Base-by-base conservation (phyloP, 2,113 vertebrate genomes). In the Larimichthys polyactis region DNA sequence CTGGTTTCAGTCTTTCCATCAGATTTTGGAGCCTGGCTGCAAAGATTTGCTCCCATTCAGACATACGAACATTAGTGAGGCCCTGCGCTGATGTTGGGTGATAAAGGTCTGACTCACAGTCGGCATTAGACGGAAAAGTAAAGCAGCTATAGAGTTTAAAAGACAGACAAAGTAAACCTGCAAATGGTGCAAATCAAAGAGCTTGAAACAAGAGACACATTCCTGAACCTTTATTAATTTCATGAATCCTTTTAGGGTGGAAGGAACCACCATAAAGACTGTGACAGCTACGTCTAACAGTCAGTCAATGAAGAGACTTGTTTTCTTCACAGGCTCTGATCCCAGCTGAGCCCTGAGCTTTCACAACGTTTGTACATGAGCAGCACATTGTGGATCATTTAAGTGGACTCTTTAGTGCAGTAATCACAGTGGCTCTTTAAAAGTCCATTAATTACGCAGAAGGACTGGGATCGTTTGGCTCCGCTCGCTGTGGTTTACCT, bases 401-500 rank as follows among this genome's bases (percentile, higher is more conserved):
- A 11, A 40, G 44, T 51, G 1, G 3, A 44, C 57, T 49, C 36
- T 14, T 54, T 54, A 40, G 27, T 3, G 19, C 17, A 15, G 7
- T 29, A 24, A 66, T 44, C 12, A 11, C 29, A 11, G 43, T 0
- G 3, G 20, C 36, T 64, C 24, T 51, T 51, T 29, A 22, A 63
- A 79, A 64, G 3, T 14, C n/a, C 24, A 24, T 12, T 44, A 43
- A 27, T 77, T 51, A 77, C 40, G 49, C 49, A 63, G 48, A 29
- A 62, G 36, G 48, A 54, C 44, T 40, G 27, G 0, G 57, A 22
- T 49, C 43, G 4, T 62, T 60, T 46, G 63, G 73, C 83, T 60
- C 40, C 46, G 4, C 4, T 46, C 44, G 4, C 40, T 14, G 49
- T 64, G 16, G 5, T 16, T 49, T 22, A 27, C 11, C 24, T 55